Evolutionary conservation across 2,888 invertebrate genomes (phyloP).

Genomic region (Pristionchus arcanus): DNA sequence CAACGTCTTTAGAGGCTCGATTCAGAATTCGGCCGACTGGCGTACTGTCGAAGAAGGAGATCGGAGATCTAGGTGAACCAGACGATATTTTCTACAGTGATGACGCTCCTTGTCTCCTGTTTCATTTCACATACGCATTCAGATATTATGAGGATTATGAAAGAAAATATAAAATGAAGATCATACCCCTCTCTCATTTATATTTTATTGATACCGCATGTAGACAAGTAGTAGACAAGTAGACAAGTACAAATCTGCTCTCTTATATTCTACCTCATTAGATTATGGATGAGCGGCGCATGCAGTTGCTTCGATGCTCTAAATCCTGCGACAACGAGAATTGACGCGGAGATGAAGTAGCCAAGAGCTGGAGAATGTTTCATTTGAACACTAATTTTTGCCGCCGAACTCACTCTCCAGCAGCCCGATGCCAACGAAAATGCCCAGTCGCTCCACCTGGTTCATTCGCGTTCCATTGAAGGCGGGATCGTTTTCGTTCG

Average conservation of each 20-base stretch:
- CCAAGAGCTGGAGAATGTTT: neutral
- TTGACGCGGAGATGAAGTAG: conserved; percentile 43
- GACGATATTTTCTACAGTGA: no score
- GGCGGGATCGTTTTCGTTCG: conserved; percentile 68
- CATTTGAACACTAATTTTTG: no score
- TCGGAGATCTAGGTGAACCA: conserved; percentile 74
- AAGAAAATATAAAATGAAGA: no score
- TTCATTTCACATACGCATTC: no score
- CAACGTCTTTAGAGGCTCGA: conserved; percentile 78
- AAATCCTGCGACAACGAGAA: conserved; percentile 69
- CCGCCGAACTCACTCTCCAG: conserved; percentile 71
- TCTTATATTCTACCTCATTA: no score
- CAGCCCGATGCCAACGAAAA: conserved; percentile 81
- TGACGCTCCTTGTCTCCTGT: no score
- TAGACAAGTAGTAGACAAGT: no score
- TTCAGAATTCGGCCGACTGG: conserved; percentile 81
- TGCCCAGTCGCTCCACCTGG: conserved; percentile 79
- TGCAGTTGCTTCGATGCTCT: conserved; percentile 72
- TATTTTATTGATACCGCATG: no score
- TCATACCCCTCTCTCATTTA: no score
- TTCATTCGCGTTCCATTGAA: conserved; percentile 56
- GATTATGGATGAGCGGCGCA: conserved; percentile 65
- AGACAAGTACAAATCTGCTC: no score
- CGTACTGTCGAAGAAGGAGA: conserved; percentile 80
- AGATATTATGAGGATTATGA: no score